Evolutionary conservation across 2,888 invertebrate genomes (phyloP).

Genomic region (Ephialtes manifestator): DNA sequence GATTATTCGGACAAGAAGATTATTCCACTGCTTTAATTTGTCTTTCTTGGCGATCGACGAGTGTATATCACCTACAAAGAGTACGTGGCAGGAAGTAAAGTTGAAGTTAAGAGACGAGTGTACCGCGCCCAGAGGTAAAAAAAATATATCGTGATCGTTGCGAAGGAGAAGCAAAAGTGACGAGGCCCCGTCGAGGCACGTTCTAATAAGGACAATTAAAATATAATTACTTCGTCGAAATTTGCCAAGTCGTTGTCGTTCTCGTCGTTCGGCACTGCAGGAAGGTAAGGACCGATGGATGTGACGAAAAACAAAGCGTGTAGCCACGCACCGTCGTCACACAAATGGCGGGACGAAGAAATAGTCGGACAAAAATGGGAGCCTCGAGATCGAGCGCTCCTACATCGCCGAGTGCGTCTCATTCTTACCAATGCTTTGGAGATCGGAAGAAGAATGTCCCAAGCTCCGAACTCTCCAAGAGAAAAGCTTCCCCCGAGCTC

Average conservation of each 20-base stretch:
- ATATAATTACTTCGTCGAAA: slow-evolving; percentile 70
- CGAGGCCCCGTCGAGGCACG: slow-evolving; percentile 23
- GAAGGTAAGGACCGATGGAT: not conserved
- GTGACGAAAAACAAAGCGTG: slow-evolving; percentile 21
- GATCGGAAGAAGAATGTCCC: not conserved
- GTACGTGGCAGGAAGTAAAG: not conserved
- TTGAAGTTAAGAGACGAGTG: not conserved
- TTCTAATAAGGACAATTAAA: slow-evolving; percentile 70
- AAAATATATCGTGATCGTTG: slow-evolving; percentile 17
- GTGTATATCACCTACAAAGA: slow-evolving; percentile 18
- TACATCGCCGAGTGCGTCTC: not conserved
- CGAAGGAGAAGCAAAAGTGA: not conserved
- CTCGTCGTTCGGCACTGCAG: slow-evolving; percentile 11
- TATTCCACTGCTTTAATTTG: not conserved
- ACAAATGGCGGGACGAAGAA: slow-evolving; percentile 61
- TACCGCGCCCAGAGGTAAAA: not conserved
- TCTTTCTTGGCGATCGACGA: not conserved
- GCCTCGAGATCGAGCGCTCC: not conserved
- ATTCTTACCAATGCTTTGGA: slow-evolving; percentile 4
- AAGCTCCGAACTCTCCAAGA: slow-evolving; percentile 9
- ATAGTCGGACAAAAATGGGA: slow-evolving; percentile 59
- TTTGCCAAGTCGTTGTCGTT: slow-evolving; percentile 44
- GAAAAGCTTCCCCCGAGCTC: not conserved
- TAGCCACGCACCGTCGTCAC: slow-evolving; percentile 56
- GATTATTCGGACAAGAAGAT: slow-evolving; percentile 3